Evolutionary conservation across 2,113 vertebrate genomes (phyloP).

Genomic region (Mesembrinibis cayennensis): DNA sequence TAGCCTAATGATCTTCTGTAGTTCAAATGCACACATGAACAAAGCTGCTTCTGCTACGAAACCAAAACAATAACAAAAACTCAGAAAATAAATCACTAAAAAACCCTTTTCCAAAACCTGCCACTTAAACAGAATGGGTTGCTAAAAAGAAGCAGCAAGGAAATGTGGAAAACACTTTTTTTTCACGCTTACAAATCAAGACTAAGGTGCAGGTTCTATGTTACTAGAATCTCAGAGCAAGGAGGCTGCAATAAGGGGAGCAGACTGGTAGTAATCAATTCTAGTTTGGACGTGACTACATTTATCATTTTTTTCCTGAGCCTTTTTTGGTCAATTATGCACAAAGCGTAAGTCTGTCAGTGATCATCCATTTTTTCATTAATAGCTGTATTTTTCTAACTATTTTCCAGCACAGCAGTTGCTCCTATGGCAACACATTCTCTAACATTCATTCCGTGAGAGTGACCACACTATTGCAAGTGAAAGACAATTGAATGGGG

Average conservation of each 20-base stretch:
- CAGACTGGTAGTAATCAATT: not conserved
- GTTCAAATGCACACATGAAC: not conserved
- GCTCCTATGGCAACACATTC: slow-evolving; percentile 28
- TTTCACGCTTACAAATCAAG: not conserved
- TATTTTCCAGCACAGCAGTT: not conserved
- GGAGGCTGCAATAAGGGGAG: not conserved
- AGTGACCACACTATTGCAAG: not conserved
- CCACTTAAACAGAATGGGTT: not conserved
- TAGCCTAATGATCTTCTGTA: not conserved
- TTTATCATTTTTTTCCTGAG: not conserved
- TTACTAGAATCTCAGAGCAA: not conserved
- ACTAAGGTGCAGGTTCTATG: not conserved
- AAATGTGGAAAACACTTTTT: not conserved
- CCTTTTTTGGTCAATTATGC: not conserved
- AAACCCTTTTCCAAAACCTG: not conserved
- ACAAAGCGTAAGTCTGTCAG: not conserved
- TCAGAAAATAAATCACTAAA: not conserved
- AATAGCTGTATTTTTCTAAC: slow-evolving; percentile 13
- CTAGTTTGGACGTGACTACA: not conserved
- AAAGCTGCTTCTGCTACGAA: not conserved
- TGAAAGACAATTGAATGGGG: not conserved
- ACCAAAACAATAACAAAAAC: not conserved
- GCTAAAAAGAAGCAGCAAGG: not conserved
- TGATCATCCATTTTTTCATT: slow-evolving; percentile 15
- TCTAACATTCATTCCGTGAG: not conserved